Percentiles rank a stretch among this genome's conserved stretches.
Evolutionary conservation across 2,797 vertebrate species (phyloP).

Genomic region (Sebastes dallii): DNA sequence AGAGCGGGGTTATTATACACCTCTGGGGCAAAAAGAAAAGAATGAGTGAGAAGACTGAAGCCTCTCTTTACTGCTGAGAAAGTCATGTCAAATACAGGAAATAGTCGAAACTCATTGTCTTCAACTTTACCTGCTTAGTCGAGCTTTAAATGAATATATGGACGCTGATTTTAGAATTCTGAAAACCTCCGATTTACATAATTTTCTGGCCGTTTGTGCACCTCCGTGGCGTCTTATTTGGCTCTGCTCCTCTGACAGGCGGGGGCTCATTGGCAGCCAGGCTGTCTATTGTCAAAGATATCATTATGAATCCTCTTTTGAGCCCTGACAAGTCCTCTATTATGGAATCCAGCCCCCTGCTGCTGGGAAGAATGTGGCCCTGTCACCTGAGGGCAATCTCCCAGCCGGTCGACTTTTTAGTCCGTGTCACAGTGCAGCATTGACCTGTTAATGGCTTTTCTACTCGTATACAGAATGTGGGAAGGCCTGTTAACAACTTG

Average conservation of each 20-base stretch:
- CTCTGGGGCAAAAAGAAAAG: conserved; percentile 37
- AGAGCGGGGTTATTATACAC: conserved; percentile 32
- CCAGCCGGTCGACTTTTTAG: conserved; percentile 46
- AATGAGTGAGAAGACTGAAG: conserved; percentile 18
- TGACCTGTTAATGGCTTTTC: conserved; percentile 70
- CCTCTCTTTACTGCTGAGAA: background rate
- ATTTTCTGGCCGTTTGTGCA: background rate
- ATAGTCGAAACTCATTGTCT: background rate
- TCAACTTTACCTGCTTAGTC: background rate
- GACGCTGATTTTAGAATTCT: background rate
- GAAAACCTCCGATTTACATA: conserved; percentile 5
- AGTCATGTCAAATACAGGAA: conserved; percentile 1
- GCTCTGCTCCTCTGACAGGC: conserved; percentile 56
- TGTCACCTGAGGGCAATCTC: conserved; percentile 73
- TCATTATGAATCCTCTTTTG: conserved; percentile 71
- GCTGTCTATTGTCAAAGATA: conserved; percentile 71
- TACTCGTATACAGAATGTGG: conserved; percentile 27
- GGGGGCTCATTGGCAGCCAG: conserved; percentile 67
- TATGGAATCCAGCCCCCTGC: conserved; percentile 54
- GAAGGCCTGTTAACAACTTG: conserved; percentile 45
- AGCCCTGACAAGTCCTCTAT: conserved; percentile 72
- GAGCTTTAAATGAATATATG: background rate
- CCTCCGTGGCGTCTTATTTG: conserved; percentile 37
- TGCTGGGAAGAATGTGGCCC: conserved; percentile 46
- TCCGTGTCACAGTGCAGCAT: conserved; percentile 43